Base-by-base conservation (phyloP, 1,140 invertebrate genomes). In the Cyrtorhinus lividipennis region DNA sequence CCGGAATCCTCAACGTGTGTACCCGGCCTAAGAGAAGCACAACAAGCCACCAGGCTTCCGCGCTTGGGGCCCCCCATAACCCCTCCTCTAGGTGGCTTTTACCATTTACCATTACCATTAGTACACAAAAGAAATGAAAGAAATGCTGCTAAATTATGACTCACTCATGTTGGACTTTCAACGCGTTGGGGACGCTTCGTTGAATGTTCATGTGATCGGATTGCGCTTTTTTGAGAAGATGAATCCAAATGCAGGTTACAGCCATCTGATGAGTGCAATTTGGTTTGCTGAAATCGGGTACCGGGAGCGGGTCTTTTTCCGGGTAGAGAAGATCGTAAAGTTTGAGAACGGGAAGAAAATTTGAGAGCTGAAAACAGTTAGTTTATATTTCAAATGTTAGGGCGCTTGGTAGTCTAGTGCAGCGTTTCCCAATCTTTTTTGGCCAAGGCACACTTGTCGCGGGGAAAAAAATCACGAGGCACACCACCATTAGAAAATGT, bases 161-260 rank as follows among this genome's bases (percentile, higher is more conserved):
- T 72, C 76, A 87, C 80, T 92, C 88, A 68, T 90, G 83, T 73
- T 95, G 92, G 44, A 83, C 79, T 74, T 89, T 86, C 0, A 95
- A 75, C 56, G 88, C 86, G 66, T 83, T 81, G 0, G 92, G 92
- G 70, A 95, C 81, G 0, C 88, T 83, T 66, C 87, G 74, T 59
- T 82, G 83, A 69, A 90, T 83, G 66, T 83, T 87, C 62, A 83
- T 81, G 67, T 87, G 85, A 67, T 92, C 88, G 13, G 80, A 80
- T 70, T 92, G 87, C 10, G 92, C 92, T 75, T 97, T 97, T 72
- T 93, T 95, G 64, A 91, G 78, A 30, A 97, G 77, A 76, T 97
- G 93, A 70, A 96, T 92, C 91, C 93, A 97, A 71, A 96, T 95
- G 69, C 91, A 95, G 3, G 91, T 91, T 45, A 90, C 86, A 1